Base-by-base conservation (phyloP, 2,888 invertebrate genomes). In the Ellobium chinense region DNA sequence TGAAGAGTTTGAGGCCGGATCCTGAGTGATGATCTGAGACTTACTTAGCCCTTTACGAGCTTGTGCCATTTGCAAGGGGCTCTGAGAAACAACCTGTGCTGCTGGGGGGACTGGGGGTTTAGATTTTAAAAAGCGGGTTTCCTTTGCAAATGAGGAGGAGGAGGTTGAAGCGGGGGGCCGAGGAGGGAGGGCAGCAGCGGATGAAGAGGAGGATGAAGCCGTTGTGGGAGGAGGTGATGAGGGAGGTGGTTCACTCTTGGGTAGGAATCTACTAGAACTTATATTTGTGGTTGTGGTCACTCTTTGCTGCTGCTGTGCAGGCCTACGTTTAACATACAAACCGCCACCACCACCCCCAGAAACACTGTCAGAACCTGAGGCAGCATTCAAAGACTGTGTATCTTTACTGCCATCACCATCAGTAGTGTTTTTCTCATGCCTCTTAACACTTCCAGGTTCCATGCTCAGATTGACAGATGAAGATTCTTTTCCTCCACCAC, bases 301-400 rank as follows among this genome's bases (percentile, higher is more conserved):
- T 4, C 56, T n/a, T n/a, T n/a, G 46, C 27, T 21, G 39, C 39
- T 37, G 75, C 65, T 70, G 78, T 37, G 27, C 65, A 46, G 27
- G 68, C 31, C 62, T 66, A 18, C 72, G 63, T 58, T 79, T 82
- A 34, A 76, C 68, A 56, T 80, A 80, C n/a, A 80, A 27, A 4
- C 79, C 82, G 9, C 74, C 75, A 78, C 75, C 58, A 56, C 37
- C 54, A 9, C 39, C 37, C 60, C 65, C 66, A 24, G 36, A 27
- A 5, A 24, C 18, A n/a, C 69, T 34, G 29, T 58, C 62, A 18
- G 36, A 39, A 5, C n/a, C 73, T 14, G 65, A 34, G 18, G 39
- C 72, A 29, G n/a, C 27, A 63, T 54, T 63, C 18, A 60, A 60
- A n/a, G n/a, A n/a, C n/a, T n/a, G n/a, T n/a, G n/a, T n/a, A n/a